phyloP scores from a whole-genome alignment of 1,140 invertebrate genomes.

The Trichogramma pretiosum region DNA sequence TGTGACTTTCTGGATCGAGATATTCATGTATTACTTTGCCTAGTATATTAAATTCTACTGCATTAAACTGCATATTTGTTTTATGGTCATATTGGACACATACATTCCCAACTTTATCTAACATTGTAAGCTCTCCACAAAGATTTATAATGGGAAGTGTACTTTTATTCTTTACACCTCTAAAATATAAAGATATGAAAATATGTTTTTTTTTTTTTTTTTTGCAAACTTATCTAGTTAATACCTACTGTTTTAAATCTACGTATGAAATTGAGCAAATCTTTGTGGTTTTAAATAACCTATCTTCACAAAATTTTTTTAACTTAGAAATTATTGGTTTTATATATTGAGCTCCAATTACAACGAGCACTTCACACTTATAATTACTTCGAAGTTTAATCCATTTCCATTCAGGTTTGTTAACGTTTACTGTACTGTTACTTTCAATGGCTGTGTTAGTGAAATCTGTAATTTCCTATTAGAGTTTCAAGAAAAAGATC shows the following conservation, averaged over 20 bases:
- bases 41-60: conserved; percentile 8
- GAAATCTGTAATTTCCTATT: conserved; percentile 1
- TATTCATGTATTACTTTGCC: conserved; percentile 11
- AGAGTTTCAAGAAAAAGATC: conserved; percentile 5
- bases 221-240: neutral
- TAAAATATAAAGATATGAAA: too few relatives aligned
- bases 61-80: conserved; percentile 10
- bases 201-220: neutral
- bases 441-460: neutral
- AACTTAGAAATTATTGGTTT: neutral
- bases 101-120: conserved; percentile 17
- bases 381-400: conserved; percentile 16
- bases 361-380: conserved; percentile 14
- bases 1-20: conserved; percentile 1
- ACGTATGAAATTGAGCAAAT: too few relatives aligned
- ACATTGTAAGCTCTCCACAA: too few relatives aligned
- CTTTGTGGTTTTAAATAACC: too few relatives aligned
- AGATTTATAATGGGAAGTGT: too few relatives aligned
- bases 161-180: conserved; percentile 11
- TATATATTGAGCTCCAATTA: conserved; percentile 6
- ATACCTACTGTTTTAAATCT: too few relatives aligned
- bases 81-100: conserved; percentile 8
- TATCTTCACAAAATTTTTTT: conserved; percentile 4
- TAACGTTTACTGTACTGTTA: neutral
- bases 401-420: conserved; percentile 11